Conservation (phyloP, 2,113 vertebrate genomes). For the Fregetta grallaria region DNA sequence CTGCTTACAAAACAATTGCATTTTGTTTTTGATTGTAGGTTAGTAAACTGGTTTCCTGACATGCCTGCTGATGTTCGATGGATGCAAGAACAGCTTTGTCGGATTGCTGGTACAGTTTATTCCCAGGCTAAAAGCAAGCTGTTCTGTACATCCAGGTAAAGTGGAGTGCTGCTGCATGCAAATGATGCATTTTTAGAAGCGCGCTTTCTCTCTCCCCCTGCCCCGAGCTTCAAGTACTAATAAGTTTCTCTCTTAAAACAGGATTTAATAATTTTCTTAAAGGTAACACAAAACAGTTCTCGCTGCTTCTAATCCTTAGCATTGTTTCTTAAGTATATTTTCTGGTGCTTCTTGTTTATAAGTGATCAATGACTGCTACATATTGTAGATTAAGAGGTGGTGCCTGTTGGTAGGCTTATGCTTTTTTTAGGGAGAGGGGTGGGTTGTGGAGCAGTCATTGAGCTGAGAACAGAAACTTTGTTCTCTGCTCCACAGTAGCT, state of each 20-base stretch:
- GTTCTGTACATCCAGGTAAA: conserved; percentile 43
- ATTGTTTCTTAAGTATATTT: neutral
- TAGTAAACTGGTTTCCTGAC: conserved; percentile 89
- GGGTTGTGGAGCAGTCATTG: neutral
- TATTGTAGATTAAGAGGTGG: neutral
- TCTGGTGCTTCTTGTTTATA: neutral
- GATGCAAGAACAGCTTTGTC: conserved; percentile 75
- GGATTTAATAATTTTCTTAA: neutral
- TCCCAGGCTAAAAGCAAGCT: conserved; percentile 73
- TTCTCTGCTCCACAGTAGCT: neutral
- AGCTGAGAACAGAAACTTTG: neutral
- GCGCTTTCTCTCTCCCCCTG: neutral
- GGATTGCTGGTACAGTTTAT: conserved; percentile 76
- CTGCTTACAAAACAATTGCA: neutral
- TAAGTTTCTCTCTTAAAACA: neutral
- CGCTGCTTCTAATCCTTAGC: neutral
- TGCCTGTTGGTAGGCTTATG: neutral
- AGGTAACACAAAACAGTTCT: neutral
- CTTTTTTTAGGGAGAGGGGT: neutral
- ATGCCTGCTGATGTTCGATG: conserved; percentile 84
- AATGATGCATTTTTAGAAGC: neutral
- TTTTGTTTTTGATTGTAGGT: conserved; percentile 56
- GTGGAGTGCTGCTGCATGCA: neutral
- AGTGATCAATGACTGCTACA: neutral
- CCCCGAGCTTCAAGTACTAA: neutral